Evolutionary conservation across 2,113 vertebrate genomes (phyloP).

Genomic region (Desmodus rotundus): DNA sequence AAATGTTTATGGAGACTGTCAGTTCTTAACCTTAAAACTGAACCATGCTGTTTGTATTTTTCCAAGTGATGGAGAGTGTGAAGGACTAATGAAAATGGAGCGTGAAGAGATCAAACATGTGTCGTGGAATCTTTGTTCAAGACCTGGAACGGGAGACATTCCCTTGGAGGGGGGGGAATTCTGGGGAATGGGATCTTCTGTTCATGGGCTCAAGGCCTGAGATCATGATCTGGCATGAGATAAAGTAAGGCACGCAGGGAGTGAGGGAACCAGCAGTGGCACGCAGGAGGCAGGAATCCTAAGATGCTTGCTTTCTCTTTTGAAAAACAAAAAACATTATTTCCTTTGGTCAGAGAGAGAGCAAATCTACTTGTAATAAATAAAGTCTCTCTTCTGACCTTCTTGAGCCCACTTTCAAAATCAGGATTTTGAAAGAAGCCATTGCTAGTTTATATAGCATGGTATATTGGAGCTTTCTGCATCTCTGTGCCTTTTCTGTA

Average conservation of each 20-base stretch:
- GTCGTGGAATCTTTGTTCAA: conserved; percentile 71
- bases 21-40: conserved; percentile 79
- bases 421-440: conserved; percentile 50
- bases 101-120: conserved; percentile 74
- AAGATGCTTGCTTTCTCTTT: neutral
- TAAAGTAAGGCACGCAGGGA: neutral
- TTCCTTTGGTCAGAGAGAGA: conserved; percentile 42
- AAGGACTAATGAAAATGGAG: conserved; percentile 78
- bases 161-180: conserved; percentile 12
- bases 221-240: neutral
- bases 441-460: neutral
- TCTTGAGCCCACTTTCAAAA: conserved; percentile 22
- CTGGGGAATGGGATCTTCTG: neutral
- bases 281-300: accelerated
- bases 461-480: neutral
- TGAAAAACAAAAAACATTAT: neutral
- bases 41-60: conserved; percentile 80
- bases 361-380: conserved; percentile 19
- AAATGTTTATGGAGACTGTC: conserved; percentile 81
- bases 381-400: conserved; percentile 50
- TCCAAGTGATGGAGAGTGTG: conserved; percentile 78
- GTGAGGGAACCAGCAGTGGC: neutral
- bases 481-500: conserved; percentile 13
- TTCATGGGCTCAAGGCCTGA: neutral
- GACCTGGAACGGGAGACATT: conserved; percentile 59